phyloP scores from a whole-genome alignment of 2,797 vertebrate species.

The Myotis planiceps region DNA sequence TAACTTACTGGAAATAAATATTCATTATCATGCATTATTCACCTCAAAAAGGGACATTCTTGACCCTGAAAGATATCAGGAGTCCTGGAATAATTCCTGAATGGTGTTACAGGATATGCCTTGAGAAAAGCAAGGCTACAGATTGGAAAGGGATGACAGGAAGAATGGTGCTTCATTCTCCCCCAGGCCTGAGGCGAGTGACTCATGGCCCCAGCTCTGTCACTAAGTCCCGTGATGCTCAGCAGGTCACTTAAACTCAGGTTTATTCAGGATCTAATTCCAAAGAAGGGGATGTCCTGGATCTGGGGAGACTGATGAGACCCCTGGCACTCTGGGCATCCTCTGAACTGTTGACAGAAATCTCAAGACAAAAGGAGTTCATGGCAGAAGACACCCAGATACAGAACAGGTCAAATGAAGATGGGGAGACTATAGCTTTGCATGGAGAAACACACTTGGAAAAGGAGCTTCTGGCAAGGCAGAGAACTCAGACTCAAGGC shows the following conservation, averaged over 20 bases:
- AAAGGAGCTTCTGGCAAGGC: background rate
- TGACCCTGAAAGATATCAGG: background rate
- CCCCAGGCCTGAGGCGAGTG: background rate
- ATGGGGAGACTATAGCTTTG: background rate
- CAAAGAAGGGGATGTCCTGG: background rate
- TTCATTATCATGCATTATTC: conserved; percentile 76
- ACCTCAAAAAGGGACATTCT: background rate
- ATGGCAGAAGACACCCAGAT: background rate
- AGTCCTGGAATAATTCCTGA: conserved; percentile 19
- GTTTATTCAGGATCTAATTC: background rate
- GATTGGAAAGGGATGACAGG: background rate
- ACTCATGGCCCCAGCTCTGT: background rate
- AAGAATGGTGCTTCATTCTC: background rate
- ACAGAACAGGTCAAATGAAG: background rate
- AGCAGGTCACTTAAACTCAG: background rate
- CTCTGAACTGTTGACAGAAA: background rate
- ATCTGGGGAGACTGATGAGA: background rate
- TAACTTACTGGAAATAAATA: conserved; percentile 66
- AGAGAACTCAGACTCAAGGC: background rate
- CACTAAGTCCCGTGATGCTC: background rate
- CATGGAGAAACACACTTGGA: background rate
- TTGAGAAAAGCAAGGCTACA: background rate
- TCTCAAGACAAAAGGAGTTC: background rate
- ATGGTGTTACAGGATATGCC: background rate
- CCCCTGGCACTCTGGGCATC: background rate